Evolutionary conservation across 1,140 invertebrate species (phyloP).

Genomic region (Drosophila virilis): DNA sequence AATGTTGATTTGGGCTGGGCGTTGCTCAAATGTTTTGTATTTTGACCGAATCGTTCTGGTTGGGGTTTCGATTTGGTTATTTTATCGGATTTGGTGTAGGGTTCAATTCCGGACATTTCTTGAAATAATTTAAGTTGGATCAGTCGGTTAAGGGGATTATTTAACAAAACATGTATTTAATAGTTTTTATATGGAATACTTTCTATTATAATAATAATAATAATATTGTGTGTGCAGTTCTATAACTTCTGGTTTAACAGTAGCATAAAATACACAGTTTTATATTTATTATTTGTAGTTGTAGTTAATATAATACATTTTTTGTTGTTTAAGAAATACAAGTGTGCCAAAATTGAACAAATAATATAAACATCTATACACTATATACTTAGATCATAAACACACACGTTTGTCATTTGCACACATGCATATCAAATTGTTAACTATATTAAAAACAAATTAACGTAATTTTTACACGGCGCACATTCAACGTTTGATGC

Average conservation of each 20-base stretch:
- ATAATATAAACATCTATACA: slow-evolving; percentile 52
- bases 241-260: slow-evolving; percentile 60
- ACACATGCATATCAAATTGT: slow-evolving; percentile 35
- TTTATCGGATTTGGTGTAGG: too few species aligned
- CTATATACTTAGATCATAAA: slow-evolving; percentile 30
- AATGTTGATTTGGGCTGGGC: too few species aligned
- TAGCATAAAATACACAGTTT: slow-evolving; percentile 71
- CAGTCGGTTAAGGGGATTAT: slow-evolving; percentile 39
- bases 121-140: slow-evolving; percentile 31
- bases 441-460: slow-evolving; percentile 48
- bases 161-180: slow-evolving; percentile 76
- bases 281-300: slow-evolving; percentile 60
- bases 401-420: slow-evolving; percentile 61
- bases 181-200: slow-evolving; percentile 57
- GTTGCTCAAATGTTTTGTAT: too few species aligned
- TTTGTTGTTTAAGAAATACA: slow-evolving; percentile 56
- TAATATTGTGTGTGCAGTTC: slow-evolving; percentile 43
- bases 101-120: too few species aligned
- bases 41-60: too few species aligned
- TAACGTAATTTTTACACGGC: slow-evolving; percentile 51
- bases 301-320: slow-evolving; percentile 79
- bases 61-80: too few species aligned
- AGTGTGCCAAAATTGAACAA: slow-evolving; percentile 64
- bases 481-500: slow-evolving; percentile 55
- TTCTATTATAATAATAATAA: slow-evolving; percentile 64